Base-by-base conservation (phyloP, 1,140 invertebrate species). In the Eurytemora carolleeae region DNA sequence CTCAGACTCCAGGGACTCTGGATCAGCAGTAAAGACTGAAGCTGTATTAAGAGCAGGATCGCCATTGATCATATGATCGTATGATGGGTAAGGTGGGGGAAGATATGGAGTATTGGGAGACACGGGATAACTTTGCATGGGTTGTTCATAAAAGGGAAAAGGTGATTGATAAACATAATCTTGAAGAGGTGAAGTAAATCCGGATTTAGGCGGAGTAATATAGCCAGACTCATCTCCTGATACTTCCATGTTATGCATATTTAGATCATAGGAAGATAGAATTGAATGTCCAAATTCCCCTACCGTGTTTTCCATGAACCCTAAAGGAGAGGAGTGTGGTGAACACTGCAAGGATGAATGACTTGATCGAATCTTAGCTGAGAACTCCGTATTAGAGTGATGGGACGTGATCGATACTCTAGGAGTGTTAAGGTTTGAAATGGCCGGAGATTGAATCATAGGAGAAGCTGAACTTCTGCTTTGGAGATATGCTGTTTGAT, bases 391-490 rank as follows among this genome's bases (percentile, higher is more conserved):
- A n/a, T 54, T 18, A 21, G 58, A 59, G 19, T 25, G 22, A 22
- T 26, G 19, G 21, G 58, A 59, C n/a, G 58, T 25, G 15, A 59
- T 24, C 15, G 58, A 59, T 16, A 22, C 58, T 16, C 58, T 22
- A n/a, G 58, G 58, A 2, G 58, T 59, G 25, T 59, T 59, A 22
- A 59, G 19, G 25, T 2, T 59, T 19, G 58, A 59, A 3, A 58
- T 31, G n/a, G 17, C 26, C 3, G 58, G 58, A 1, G 58, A 59
- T 2, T 26, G 19, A 25, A 18, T 25, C 58, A 59, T 59, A 3
- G 58, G 58, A 16, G 23, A 25, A 31, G 17, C 31, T 12, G 31
- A 44, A 44, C 7, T 44, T 44, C 31, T 44, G 31, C 7, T 44
- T 44, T 44, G 7, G n/a, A n/a, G n/a, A n/a, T n/a, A n/a, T n/a